Evolutionary conservation across 1,140 invertebrate genomes (phyloP).

Genomic region (Parapsyche elsis): DNA sequence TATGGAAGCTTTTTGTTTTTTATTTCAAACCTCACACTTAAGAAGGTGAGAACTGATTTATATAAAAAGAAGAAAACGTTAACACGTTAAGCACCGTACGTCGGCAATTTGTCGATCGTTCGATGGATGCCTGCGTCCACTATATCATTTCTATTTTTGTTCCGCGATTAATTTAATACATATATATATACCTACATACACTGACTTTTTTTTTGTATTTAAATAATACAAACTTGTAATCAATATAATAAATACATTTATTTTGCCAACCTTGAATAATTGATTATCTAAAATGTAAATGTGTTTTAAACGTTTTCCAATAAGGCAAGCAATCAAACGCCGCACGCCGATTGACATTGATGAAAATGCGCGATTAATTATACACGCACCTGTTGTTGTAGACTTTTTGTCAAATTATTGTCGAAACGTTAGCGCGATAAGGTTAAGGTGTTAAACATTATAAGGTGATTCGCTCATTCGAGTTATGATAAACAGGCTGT

Average conservation of each 20-base stretch:
- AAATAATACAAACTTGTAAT: too few species aligned
- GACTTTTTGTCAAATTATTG: background rate
- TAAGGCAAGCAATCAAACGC: background rate
- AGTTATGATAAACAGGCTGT: constrained; percentile 49
- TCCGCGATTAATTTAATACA: background rate
- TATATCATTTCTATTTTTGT: background rate
- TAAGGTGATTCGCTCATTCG: constrained; percentile 35
- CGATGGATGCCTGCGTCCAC: background rate
- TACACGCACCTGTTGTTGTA: background rate
- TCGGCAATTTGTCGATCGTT: background rate
- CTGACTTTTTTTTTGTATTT: too few species aligned
- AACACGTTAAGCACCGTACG: background rate
- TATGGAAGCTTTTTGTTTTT: constrained; percentile 12
- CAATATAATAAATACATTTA: background rate
- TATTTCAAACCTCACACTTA: constrained; percentile 2
- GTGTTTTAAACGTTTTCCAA: constrained; percentile 2
- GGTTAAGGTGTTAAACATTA: constrained; percentile 40
- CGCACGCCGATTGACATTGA: constrained; percentile 16
- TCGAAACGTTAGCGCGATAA: background rate
- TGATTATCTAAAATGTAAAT: background rate
- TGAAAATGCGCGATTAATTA: constrained; percentile 15
- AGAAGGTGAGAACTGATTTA: constrained; percentile 32
- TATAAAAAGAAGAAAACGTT: constrained; percentile 4
- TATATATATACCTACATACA: too few species aligned
- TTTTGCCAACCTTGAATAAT: background rate